Percentiles rank a stretch among this genome's conserved stretches.
phyloP scores from a whole-genome alignment of 2,797 vertebrate species.

The Brotula barbata region DNA sequence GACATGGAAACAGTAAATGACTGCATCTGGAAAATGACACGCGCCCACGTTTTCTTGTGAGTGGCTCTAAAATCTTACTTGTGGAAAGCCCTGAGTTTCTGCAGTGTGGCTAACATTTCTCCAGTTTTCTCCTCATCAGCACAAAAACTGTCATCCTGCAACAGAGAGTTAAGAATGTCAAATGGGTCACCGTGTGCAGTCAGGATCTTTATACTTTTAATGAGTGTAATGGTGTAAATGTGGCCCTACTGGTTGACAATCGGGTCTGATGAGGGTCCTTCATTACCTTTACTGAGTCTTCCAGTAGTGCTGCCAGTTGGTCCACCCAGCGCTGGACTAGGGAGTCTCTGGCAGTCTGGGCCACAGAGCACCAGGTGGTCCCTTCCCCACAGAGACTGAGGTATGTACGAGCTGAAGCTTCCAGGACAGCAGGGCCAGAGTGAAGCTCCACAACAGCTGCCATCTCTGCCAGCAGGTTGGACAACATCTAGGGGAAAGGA shows the following conservation, averaged over 20 bases:
- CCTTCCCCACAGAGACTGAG: slow-evolving; percentile 78
- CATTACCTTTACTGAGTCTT: slow-evolving; percentile 63
- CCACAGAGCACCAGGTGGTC: slow-evolving; percentile 62
- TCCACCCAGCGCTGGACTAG: slow-evolving; percentile 81
- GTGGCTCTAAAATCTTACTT: slow-evolving; percentile 78
- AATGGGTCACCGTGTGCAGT: neutral
- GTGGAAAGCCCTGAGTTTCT: slow-evolving; percentile 85
- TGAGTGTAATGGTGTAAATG: too few relatives aligned
- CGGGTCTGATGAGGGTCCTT: too few relatives aligned
- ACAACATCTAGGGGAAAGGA: slow-evolving; percentile 73
- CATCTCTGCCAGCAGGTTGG: slow-evolving; percentile 79
- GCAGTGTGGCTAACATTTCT: slow-evolving; percentile 75
- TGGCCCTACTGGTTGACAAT: too few relatives aligned
- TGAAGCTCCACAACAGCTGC: slow-evolving; percentile 76
- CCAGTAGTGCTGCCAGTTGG: slow-evolving; percentile 75
- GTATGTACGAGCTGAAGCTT: slow-evolving; percentile 83
- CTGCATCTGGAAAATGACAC: neutral
- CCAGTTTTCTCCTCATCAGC: slow-evolving; percentile 64
- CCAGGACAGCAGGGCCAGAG: slow-evolving; percentile 77
- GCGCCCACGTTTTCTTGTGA: neutral
- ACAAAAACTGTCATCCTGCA: slow-evolving; percentile 74
- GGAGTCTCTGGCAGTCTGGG: slow-evolving; percentile 72
- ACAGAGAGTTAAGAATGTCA: slow-evolving; percentile 19
- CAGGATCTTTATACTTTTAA: neutral
- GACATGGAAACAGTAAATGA: neutral